A percentile compares a stretch with the other conserved stretches of the same genome.
These are phyloP conservation scores for Aporophyla nigra DNA, from an alignment of 2,888 invertebrate genomes.

Conservation along the genomic window DNA sequence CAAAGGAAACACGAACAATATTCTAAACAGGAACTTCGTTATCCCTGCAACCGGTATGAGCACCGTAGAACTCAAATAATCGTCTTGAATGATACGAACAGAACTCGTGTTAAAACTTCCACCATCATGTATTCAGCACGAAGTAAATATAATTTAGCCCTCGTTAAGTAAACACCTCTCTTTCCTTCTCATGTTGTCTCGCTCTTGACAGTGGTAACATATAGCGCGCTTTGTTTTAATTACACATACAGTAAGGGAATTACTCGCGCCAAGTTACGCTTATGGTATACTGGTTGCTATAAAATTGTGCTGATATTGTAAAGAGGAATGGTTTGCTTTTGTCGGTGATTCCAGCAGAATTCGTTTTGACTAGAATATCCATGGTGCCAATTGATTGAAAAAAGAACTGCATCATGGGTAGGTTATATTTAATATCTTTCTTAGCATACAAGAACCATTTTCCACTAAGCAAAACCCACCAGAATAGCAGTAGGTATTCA, in stretches of 20 bases:
- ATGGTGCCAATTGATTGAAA: background rate
- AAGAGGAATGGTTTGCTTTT: constrained; percentile 19
- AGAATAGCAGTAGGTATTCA: background rate
- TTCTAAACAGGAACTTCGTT: constrained; percentile 72
- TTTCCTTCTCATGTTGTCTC: constrained; percentile 68
- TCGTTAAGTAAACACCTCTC: constrained; percentile 77
- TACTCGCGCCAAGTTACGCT: constrained; percentile 68
- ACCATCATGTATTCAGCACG: constrained; percentile 75
- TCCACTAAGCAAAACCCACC: background rate
- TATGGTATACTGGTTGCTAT: constrained; percentile 64
- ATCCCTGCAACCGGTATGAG: constrained; percentile 68
- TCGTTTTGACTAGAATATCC: background rate
- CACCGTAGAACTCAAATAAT: constrained; percentile 67
- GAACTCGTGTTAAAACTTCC: constrained; percentile 71
- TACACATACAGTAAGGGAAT: constrained; percentile 80
- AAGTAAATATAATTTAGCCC: constrained; percentile 82
- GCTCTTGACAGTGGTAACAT: constrained; percentile 73
- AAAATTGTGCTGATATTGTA: constrained; percentile 31
- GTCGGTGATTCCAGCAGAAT: background rate
- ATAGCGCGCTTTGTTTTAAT: constrained; percentile 84
- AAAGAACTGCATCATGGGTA: background rate
- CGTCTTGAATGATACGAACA: constrained; percentile 60
- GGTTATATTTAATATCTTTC: background rate
- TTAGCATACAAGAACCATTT: background rate
- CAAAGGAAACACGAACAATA: constrained; percentile 64